phyloP scores from a whole-genome alignment of 1,140 invertebrate species.

The Odontomachus brunneus region DNA sequence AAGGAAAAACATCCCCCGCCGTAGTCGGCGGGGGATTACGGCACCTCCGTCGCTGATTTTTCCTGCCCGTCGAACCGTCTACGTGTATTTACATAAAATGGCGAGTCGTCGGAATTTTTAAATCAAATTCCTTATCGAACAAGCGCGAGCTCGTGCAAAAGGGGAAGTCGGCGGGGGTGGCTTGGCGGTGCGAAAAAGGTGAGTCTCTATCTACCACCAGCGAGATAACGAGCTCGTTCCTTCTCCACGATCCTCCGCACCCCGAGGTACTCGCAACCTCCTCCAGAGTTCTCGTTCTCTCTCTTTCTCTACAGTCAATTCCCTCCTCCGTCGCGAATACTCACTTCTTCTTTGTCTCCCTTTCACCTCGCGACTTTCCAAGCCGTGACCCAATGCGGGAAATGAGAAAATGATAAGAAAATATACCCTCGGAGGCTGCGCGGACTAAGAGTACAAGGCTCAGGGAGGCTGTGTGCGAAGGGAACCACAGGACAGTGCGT shows the following conservation, averaged over 20 bases:
- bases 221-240: conserved; percentile 79
- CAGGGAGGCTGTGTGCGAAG: neutral
- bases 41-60: conserved; percentile 78
- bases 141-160: conserved; percentile 71
- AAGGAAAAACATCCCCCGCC: conserved; percentile 42
- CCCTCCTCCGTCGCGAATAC: neutral
- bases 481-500: conserved; percentile 23
- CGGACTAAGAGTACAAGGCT: conserved; percentile 25
- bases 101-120: conserved; percentile 81
- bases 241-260: conserved; percentile 55
- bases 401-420: conserved; percentile 76
- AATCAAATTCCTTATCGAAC: conserved; percentile 82
- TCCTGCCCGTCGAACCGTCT: conserved; percentile 76
- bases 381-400: conserved; percentile 63
- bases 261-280: conserved; percentile 59
- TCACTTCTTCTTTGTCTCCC: conserved; percentile 16
- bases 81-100: conserved; percentile 83
- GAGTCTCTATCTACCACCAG: conserved; percentile 77
- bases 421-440: conserved; percentile 49
- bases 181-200: conserved; percentile 75
- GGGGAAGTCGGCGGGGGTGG: conserved; percentile 37
- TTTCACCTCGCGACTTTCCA: conserved; percentile 49
- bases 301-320: conserved; percentile 44
- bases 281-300: conserved; percentile 19
- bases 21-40: conserved; percentile 44